Evolutionary conservation across 2,113 vertebrate genomes (phyloP), one percentile per base, ranked within the genome.

Genomic region (Camelus dromedarius): DNA sequence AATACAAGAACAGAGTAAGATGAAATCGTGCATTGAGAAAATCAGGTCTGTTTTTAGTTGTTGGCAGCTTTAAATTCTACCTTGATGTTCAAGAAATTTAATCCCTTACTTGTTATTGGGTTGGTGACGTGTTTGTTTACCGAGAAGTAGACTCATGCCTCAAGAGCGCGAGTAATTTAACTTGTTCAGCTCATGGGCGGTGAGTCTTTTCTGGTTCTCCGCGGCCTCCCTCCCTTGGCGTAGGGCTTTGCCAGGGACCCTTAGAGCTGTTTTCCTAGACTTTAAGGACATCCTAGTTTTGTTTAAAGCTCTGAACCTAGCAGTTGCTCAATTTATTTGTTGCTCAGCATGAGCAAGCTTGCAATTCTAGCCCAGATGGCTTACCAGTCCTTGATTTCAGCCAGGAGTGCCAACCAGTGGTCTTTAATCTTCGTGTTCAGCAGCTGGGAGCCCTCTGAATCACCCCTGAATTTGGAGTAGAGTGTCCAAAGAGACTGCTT

Each of bases 371-470:
- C 48, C 76, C 64, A 73, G 48, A 38, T 91, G 94, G 72, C 77
- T 90, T 91, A 76, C 84, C 13, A 72, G 69, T 18, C 62, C 26
- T 62, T 58, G 83, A 79, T 77, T 75, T 87, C 76, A 89, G 85
- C 80, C 20, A 67, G 38, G 28, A 26, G 4, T 72, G 83, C 83
- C 73, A 86, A n/a, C 69, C 35, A 81, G 69, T 87, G 32, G 91
- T 91, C 83, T 95, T 97, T 91, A 81, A 87, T 72, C 84, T 97
- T 64, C 66, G 79, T 90, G 93, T 95, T 48, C 35, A 73, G 80
- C 20, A 6, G 30, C 87, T 85, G n/a, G 56, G 42, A 35, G 46
- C 42, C 42, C 58, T 89, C 69, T 77, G 84, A 93, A 87, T 86
- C 46, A 75, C 58, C 30, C 7, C 10, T 38, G 70, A 92, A 81